These are phyloP conservation scores for Syngnathus acus DNA, from an alignment of 2,797 vertebrate genomes.

Conservation along the genomic window DNA sequence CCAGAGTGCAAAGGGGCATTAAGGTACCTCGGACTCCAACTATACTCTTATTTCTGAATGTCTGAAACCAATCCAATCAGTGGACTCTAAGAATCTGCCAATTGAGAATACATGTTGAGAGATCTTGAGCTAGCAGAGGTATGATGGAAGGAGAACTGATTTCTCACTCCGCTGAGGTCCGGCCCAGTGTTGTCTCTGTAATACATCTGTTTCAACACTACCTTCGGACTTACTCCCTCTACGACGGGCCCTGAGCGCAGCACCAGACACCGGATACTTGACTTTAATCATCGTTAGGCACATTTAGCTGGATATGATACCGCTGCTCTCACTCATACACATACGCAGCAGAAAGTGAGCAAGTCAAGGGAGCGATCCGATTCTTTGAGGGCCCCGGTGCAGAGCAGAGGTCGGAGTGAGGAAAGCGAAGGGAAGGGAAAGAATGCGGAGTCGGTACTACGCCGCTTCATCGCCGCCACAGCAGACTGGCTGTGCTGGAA, in stretches of 20 bases:
- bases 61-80: conserved; percentile 8
- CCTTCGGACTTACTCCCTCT: conserved; percentile 57
- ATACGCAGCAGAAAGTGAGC: conserved; percentile 57
- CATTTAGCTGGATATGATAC: conserved; percentile 70
- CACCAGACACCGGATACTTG: conserved; percentile 60
- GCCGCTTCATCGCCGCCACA: conserved; percentile 60
- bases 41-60: conserved; percentile 5
- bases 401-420: conserved; percentile 67
- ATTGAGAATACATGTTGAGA: neutral
- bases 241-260: conserved; percentile 52
- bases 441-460: conserved; percentile 66
- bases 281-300: conserved; percentile 72
- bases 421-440: conserved; percentile 64
- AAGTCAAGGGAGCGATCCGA: conserved; percentile 54
- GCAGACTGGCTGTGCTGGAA: conserved; percentile 72
- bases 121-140: conserved; percentile 9
- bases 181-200: conserved; percentile 60
- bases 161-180: conserved; percentile 47
- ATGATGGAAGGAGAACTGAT: conserved; percentile 22
- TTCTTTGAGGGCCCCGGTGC: conserved; percentile 61
- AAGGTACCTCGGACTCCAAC: neutral
- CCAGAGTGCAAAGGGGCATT: neutral
- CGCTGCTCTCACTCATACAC: conserved; percentile 50
- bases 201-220: conserved; percentile 68
- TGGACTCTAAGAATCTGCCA: neutral